Conservation (phyloP, 2,797 vertebrate genomes). For the Dermochelys coriacea region DNA sequence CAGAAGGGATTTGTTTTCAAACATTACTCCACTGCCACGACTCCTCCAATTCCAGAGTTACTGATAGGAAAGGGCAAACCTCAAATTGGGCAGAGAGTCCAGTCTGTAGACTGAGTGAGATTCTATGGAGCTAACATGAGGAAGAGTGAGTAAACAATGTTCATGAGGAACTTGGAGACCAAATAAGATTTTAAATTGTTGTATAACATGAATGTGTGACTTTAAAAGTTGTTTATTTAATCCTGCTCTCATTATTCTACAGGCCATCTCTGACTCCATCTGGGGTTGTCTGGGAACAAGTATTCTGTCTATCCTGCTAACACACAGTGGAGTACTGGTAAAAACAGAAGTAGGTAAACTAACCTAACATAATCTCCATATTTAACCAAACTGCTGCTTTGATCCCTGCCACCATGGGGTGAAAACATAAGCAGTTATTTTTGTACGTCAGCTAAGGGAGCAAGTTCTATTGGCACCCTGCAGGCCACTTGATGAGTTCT, state of each 20-base stretch:
- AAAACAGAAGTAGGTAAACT: background rate
- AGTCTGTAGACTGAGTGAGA: background rate
- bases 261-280: background rate
- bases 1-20: background rate
- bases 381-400: background rate
- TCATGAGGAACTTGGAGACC: fast-evolving
- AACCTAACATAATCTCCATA: background rate
- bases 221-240: constrained; percentile 15
- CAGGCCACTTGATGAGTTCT: background rate
- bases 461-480: background rate
- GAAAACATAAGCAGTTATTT: background rate
- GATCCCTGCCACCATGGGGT: background rate
- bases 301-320: background rate
- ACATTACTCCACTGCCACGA: background rate
- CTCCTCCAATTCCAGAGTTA: background rate
- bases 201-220: background rate
- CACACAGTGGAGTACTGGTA: background rate
- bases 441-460: background rate
- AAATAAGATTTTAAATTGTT: background rate
- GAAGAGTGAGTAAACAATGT: background rate
- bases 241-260: background rate
- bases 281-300: constrained; percentile 10
- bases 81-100: background rate
- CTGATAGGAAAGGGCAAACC: background rate
- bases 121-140: background rate